Evolutionary conservation across 2,113 vertebrate species (phyloP), one percentile per base, ranked within the genome.

Genomic region (Mellivora capensis): DNA sequence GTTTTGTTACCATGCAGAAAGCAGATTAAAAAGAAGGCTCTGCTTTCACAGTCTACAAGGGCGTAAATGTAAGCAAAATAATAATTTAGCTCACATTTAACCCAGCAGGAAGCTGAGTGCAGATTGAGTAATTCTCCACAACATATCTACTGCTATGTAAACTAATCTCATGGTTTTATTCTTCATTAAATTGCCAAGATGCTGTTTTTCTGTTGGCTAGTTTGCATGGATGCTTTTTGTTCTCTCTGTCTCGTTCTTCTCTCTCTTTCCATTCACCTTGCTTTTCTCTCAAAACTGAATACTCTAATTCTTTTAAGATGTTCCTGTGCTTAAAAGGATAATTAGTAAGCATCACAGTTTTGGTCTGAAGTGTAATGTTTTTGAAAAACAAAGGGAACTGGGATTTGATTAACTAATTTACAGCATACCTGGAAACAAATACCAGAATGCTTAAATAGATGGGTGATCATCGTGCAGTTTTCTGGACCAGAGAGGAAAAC

Each of bases 1-100:
- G 29, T 97, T 90, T 96, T 98, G 87, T 92, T 97, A 4, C 80
- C 95, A 54, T 97, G 97, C 96, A 95, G 91, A 97, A 98, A 98
- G 93, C 94, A 97, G 84, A 98, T 97, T 62, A 97, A 97, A 87
- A 94, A 96, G 96, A 97, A 87, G 98, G 87, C 76, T 87, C 72
- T 97, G 93, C 72, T 97, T 98, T 98, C 97, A 87, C 91, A 98
- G 83, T 96, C 96, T 95, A 96, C 61, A 98, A 97, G 97, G 79
- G 95, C 13, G 85, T 98, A 97, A 98, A 98, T 98, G 96, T 97
- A 97, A 98, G 97, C 97, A 98, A 99, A 99, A 98, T 98, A 98
- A 97, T 98, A 98, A 98, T 98, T 99, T 98, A 98, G 96, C 79
- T 98, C 98, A 95, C 96, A 98, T 98, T 98, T 99, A 98, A 97